phyloP scores from a whole-genome alignment of 2,113 vertebrate genomes.

The Pelmatolapia mariae region DNA sequence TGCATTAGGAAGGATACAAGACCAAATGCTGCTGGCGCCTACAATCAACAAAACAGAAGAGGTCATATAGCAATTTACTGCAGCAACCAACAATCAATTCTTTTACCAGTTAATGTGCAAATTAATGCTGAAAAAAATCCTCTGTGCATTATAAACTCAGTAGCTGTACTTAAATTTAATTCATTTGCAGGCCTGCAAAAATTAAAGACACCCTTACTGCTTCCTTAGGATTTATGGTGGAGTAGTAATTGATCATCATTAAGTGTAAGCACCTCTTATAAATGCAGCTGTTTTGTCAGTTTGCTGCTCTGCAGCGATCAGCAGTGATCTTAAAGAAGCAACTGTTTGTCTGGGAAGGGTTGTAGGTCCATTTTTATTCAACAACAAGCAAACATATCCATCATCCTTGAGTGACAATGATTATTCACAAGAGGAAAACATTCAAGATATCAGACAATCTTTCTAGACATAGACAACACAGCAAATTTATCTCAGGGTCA shows the following conservation, averaged over 20 bases:
- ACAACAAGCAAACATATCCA: not conserved
- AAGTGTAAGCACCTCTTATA: not conserved
- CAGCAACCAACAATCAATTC: not conserved
- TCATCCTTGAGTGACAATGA: not conserved
- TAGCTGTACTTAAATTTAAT: not conserved
- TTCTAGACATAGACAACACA: not conserved
- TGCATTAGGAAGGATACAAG: conserved; percentile 99
- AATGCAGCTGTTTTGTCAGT: not conserved
- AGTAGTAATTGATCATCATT: not conserved
- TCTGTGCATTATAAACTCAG: not conserved
- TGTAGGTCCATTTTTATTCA: not conserved
- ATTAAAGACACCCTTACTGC: not conserved
- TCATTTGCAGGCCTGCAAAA: not conserved
- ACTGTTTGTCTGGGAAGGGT: not conserved
- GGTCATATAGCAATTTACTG: not conserved
- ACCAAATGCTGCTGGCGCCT: conserved; percentile 97
- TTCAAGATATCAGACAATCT: not conserved
- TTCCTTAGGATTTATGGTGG: not conserved
- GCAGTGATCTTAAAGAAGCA: not conserved
- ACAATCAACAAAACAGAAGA: not conserved
- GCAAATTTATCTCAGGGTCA: not conserved
- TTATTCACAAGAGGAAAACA: not conserved
- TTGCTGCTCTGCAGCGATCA: not conserved
- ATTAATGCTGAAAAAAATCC: not conserved
- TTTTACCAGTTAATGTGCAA: not conserved